phyloP scores from a whole-genome alignment of 2,113 vertebrate species.

The Mirounga angustirostris region DNA sequence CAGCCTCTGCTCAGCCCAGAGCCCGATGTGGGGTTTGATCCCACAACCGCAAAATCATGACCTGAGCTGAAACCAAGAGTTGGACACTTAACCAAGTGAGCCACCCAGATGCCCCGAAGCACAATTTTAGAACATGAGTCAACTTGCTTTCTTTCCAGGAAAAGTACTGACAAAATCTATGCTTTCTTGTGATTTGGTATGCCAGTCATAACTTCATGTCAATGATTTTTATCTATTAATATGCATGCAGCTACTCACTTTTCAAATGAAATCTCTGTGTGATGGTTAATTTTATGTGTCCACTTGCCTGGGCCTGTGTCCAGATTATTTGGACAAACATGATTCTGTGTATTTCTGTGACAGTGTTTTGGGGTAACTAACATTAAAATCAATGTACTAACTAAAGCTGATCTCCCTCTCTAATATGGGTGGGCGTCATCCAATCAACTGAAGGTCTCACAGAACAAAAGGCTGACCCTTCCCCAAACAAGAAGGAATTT shows the following conservation, averaged over 20 bases:
- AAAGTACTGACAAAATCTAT: background rate
- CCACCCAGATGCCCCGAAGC: background rate
- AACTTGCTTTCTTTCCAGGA: background rate
- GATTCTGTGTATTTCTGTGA: background rate
- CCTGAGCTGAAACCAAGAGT: background rate
- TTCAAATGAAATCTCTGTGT: background rate
- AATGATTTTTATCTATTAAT: background rate
- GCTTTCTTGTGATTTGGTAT: background rate
- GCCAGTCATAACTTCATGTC: background rate
- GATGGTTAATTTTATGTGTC: background rate
- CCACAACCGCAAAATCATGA: background rate
- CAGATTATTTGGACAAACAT: background rate
- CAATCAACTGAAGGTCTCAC: background rate
- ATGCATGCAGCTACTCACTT: background rate
- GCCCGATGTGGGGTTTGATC: background rate
- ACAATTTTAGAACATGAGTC: background rate
- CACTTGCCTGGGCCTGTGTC: background rate
- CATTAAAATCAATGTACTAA: background rate
- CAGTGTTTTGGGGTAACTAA: background rate
- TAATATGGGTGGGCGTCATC: background rate
- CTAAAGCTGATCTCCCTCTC: background rate
- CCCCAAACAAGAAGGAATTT: background rate
- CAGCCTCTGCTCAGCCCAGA: background rate
- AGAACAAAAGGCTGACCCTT: background rate
- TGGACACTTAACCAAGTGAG: background rate